Evolutionary conservation across 1,140 invertebrate species (phyloP), one percentile per base, ranked within the genome.

Genomic region (Brachionus plicatilis): DNA sequence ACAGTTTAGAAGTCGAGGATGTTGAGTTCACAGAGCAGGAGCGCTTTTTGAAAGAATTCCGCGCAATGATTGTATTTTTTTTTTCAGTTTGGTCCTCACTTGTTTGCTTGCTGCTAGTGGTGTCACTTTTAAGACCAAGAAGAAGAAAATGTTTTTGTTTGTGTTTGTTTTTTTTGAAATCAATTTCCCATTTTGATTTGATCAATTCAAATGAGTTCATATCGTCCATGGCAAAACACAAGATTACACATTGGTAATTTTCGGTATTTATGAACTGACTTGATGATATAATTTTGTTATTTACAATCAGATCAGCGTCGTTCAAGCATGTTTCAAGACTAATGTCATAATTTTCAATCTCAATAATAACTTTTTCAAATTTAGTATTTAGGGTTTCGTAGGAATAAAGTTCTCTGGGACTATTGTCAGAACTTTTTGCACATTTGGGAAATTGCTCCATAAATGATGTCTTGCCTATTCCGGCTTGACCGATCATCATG

Each of bases 111-210:
- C 12, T 20, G 27, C 17, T 9, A 9, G 12, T 27, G 1, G 53
- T 27, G 17, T 82, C 79, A 47, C 50, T 43, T 8, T 45, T 60
- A n/a, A 82, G 14, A 3, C 53, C 79, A 11, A 82, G 41, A 20
- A 82, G 79, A 20, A 82, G 8, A 68, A 82, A 82, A 17, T n/a
- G n/a, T 14, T 82, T 43, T 65, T 47, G 17, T 27, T 82, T 60
- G 8, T 24, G 9, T 14, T 27, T 82, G 20, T 82, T 82, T n/a
- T 17, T 24, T 68, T 82, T 82, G 14, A 82, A 65, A 60, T 82
- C 79, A 43, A 82, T 45, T 65, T 82, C 65, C 79, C 79, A 82
- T 65, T 82, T 82, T 20, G 79, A 82, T 65, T 82, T 82, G 11
- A 82, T 68, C 27, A 82, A 29, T 47, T 82, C 53, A 68, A 65